Base-by-base conservation (phyloP, 2,888 invertebrate species). In the Andricus quercusramuli region DNA sequence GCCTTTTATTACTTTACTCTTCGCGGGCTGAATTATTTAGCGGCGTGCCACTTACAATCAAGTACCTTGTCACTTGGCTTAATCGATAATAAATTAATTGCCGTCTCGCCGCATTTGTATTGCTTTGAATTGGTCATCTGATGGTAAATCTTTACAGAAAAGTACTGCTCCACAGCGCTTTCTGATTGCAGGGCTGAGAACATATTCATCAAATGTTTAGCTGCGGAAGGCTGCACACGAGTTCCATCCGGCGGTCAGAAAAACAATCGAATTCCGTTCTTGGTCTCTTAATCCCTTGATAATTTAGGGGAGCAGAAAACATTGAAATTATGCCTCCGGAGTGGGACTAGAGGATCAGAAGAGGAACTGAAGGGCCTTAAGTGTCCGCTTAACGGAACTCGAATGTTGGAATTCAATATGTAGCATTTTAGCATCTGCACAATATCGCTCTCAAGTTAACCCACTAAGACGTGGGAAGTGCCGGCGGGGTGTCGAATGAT, bases 401-500 rank as follows among this genome's bases (percentile, higher is more conserved):
- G 37, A 37, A 9, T 9, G 51, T 3, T 20, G 51, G n/a, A 51
- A 22, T 62, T 62, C 62, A 62, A 62, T 62, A 62, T 62, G 62
- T 62, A 62, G 62, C 56, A n/a, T 62, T 62, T 22, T 62, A 37
- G 8, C 9, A 9, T 37, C 9, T 37, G 5, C 13, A 62, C 13
- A 25, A 25, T 51, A 25, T 62, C n/a, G 25, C 17, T 20, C 56
- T 56, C 56, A 22, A 25, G 62, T 62, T 62, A 62, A 62, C 62
- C 17, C 25, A 62, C 25, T 62, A 62, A 62, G 22, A 62, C 25
- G 62, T 62, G 62, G 47, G 51, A 67, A 68, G 83, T 66, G 83
- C 77, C 74, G 78, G 82, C 82, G 79, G 83, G 82, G 80, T 80
- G 83, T 81, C 81, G 78, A 81, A 82, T 82, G 83, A 83, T 82